A percentile compares a stretch with the other conserved stretches of the same genome.
phyloP scores from a whole-genome alignment of 2,888 invertebrate genomes.

The Megaustenia siamemsis region DNA sequence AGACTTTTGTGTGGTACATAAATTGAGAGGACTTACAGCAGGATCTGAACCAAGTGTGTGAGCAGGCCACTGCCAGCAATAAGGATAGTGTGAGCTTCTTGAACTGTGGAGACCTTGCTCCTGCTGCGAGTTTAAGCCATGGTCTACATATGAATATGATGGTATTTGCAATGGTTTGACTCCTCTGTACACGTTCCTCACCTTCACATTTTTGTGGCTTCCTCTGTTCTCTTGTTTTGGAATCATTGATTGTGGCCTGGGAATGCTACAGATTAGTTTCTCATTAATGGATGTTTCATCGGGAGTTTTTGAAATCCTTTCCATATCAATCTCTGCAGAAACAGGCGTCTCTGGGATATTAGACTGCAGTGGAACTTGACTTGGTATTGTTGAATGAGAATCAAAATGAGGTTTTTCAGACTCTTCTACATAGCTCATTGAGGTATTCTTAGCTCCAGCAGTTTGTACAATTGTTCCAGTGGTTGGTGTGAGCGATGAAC shows the following conservation, averaged over 20 bases:
- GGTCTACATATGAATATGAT: background rate
- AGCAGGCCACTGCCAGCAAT: constrained; percentile 48
- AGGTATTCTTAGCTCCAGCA: background rate
- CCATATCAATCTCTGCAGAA: background rate
- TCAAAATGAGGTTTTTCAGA: background rate
- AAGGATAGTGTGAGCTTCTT: constrained; percentile 28
- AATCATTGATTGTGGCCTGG: background rate
- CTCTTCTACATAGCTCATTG: background rate
- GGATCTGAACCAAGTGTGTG: constrained; percentile 38
- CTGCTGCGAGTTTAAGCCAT: background rate
- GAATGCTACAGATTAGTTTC: background rate
- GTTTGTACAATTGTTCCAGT: background rate
- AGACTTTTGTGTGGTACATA: constrained; percentile 40
- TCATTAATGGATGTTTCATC: background rate
- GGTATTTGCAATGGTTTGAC: constrained; percentile 37
- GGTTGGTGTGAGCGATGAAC: background rate
- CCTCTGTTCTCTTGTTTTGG: constrained; percentile 1
- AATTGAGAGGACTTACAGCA: constrained; percentile 46
- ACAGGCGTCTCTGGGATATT: constrained; percentile 1
- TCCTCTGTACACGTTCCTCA: background rate
- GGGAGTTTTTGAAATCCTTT: background rate
- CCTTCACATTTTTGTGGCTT: background rate
- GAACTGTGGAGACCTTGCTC: background rate
- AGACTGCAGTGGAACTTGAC: background rate
- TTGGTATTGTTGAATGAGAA: background rate